Evolutionary conservation across 2,888 invertebrate species (phyloP).

Genomic region (Erebia palarica): DNA sequence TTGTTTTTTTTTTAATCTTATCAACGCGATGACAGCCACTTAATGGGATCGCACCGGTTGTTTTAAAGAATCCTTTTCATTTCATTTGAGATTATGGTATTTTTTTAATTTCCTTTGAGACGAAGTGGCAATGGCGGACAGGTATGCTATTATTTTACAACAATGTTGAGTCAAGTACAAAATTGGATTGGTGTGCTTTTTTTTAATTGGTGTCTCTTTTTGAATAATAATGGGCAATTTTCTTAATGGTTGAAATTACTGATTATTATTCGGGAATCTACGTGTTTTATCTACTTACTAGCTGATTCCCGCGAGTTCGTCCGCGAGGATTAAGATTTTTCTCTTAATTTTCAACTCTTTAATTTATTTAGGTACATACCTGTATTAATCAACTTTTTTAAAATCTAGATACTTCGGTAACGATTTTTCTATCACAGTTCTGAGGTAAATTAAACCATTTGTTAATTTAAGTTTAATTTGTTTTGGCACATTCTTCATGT

Average conservation of each 20-base stretch:
- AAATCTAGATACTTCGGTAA: too few species aligned
- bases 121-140: conserved; percentile 35
- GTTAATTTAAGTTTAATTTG: too few species aligned
- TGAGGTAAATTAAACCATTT: too few species aligned
- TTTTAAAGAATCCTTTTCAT: conserved; percentile 69
- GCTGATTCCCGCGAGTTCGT: too few species aligned
- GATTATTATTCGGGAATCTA: background rate
- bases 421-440: too few species aligned
- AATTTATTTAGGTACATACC: too few species aligned
- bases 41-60: conserved; percentile 76
- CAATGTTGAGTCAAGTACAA: conserved; percentile 33
- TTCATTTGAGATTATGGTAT: conserved; percentile 50
- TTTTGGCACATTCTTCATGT: too few species aligned
- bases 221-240: conserved; percentile 18
- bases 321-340: too few species aligned
- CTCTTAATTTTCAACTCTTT: too few species aligned
- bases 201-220: background rate
- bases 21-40: conserved; percentile 80
- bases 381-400: too few species aligned
- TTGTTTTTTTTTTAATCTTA: conserved; percentile 68
- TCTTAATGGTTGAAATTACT: conserved; percentile 5
- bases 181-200: conserved; percentile 17
- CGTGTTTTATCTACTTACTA: background rate
- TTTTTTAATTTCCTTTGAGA: conserved; percentile 47
- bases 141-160: conserved; percentile 37